These are phyloP conservation scores for Drosophila infuscata DNA, from an alignment of 2,888 invertebrate genomes.

Conservation along the genomic window DNA sequence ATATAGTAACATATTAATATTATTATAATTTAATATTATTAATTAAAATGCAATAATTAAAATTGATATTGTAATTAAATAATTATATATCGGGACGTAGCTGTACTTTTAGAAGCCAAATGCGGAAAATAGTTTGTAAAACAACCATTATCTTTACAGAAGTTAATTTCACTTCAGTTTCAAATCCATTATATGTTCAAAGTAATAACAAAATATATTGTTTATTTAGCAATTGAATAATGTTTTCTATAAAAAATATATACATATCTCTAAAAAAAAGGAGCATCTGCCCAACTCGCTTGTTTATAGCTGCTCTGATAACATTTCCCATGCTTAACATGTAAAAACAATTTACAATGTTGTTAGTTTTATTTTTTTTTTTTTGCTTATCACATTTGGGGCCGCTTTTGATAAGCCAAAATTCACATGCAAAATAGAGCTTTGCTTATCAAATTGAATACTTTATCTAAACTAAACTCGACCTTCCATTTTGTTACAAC, in stretches of 20 bases:
- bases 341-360: slow-evolving; percentile 26
- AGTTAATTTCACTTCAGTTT: too few relatives aligned
- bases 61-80: not conserved
- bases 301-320: not conserved
- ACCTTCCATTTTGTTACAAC: not conserved
- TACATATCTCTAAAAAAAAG: too few relatives aligned
- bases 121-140: too few relatives aligned
- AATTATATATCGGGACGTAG: too few relatives aligned
- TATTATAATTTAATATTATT: not conserved
- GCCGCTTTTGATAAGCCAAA: slow-evolving; percentile 35
- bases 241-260: too few relatives aligned
- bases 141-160: too few relatives aligned
- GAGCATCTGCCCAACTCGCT: not conserved
- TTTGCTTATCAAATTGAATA: slow-evolving; percentile 25
- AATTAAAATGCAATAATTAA: not conserved
- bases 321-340: slow-evolving; percentile 37
- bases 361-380: not conserved
- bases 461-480: slow-evolving; percentile 34
- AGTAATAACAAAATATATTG: too few relatives aligned
- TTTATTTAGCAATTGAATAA: too few relatives aligned
- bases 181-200: too few relatives aligned
- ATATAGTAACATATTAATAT: not conserved
- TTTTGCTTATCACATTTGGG: slow-evolving; percentile 22
- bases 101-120: too few relatives aligned
- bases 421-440: slow-evolving; percentile 1